Percentiles rank a stretch among this genome's conserved stretches.
These are phyloP conservation scores for Camelus dromedarius DNA, from an alignment of 2,113 vertebrate genomes.

Conservation along the genomic window DNA sequence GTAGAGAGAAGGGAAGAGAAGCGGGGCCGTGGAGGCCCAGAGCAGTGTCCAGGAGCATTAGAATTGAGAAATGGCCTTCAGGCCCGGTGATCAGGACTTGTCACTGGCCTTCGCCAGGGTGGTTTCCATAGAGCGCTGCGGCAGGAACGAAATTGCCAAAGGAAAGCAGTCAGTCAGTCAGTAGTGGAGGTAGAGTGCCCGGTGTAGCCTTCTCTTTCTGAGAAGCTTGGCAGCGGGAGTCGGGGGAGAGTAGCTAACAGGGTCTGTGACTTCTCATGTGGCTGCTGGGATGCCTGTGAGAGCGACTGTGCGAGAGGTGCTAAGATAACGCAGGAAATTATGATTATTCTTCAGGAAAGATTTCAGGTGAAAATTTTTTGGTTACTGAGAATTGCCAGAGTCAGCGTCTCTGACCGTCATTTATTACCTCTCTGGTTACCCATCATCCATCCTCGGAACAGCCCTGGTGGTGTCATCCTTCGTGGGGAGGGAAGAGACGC, in stretches of 20 bases:
- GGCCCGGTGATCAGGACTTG: neutral
- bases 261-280: neutral
- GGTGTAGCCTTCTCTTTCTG: neutral
- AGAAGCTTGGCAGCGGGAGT: neutral
- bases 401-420: neutral
- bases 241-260: neutral
- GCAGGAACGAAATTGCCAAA: neutral
- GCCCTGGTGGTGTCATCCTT: neutral
- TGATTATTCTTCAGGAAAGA: neutral
- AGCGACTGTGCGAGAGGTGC: neutral
- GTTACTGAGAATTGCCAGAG: neutral
- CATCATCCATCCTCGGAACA: neutral
- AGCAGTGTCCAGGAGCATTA: neutral
- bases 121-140: neutral
- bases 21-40: neutral
- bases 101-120: neutral
- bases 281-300: neutral
- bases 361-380: neutral
- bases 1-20: neutral
- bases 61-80: neutral
- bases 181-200: neutral
- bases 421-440: neutral
- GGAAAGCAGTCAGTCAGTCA: neutral
- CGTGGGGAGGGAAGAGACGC: neutral
- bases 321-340: neutral